phyloP scores from a whole-genome alignment of 1,140 invertebrate genomes.

The Drosophila kurseongensis region DNA sequence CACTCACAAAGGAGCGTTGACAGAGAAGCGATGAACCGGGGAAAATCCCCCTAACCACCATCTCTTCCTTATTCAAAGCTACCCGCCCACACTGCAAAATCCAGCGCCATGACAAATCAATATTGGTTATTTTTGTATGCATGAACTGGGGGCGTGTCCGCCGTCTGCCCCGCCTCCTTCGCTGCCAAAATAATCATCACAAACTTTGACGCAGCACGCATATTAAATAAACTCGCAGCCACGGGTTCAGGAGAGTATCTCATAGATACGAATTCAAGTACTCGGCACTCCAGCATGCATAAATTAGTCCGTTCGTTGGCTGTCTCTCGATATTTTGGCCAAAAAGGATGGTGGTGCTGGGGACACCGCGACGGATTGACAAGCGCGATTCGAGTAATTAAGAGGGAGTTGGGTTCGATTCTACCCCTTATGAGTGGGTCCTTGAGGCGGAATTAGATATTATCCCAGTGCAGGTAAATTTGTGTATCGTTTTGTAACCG shows the following conservation, averaged over 20 bases:
- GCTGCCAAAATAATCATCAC: conserved; percentile 76
- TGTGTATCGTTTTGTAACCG: background rate
- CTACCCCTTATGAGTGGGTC: background rate
- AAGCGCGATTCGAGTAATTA: conserved; percentile 41
- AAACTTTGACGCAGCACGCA: conserved; percentile 80
- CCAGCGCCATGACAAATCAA: conserved; percentile 70
- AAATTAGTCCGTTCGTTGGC: conserved; percentile 27
- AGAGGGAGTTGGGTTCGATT: conserved; percentile 31
- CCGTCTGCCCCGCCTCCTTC: conserved; percentile 16
- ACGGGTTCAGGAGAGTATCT: conserved; percentile 48
- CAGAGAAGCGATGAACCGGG: conserved; percentile 21
- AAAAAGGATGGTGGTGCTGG: conserved; percentile 4
- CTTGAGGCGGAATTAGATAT: conserved; percentile 39
- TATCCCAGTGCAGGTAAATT: conserved; percentile 6
- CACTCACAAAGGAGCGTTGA: conserved; percentile 23
- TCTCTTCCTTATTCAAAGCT: conserved; percentile 1
- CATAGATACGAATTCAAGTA: conserved; percentile 64
- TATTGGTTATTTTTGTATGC: conserved; percentile 83
- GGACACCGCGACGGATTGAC: conserved; percentile 25
- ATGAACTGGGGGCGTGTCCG: conserved; percentile 70
- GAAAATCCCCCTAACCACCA: background rate
- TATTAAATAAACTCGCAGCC: conserved; percentile 73
- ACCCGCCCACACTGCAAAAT: conserved; percentile 5
- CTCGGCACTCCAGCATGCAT: conserved; percentile 33
- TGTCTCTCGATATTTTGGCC: conserved; percentile 18